A percentile compares a stretch with the other conserved stretches of the same genome.
Conservation (phyloP, 2,797 vertebrate species). For the Poeciliopsis presidionis region DNA sequence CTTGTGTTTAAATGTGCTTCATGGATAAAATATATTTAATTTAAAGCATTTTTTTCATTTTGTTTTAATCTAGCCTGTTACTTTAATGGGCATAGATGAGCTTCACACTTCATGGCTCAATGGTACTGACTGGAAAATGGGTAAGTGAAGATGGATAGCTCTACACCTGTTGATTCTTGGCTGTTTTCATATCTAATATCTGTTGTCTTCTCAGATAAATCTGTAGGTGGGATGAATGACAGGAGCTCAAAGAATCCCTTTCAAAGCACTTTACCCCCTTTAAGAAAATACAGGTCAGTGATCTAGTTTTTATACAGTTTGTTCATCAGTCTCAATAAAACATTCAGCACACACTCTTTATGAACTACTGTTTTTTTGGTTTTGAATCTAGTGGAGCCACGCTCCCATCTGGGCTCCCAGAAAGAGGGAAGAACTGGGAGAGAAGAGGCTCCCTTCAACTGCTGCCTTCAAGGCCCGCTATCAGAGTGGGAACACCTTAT, state of each 20-base stretch:
- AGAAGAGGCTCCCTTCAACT: slow-evolving; percentile 76
- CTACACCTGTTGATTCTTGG: not conserved
- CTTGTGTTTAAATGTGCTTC: not conserved
- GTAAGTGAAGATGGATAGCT: slow-evolving; percentile 54
- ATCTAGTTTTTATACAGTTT: not conserved
- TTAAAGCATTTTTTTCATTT: slow-evolving; percentile 1
- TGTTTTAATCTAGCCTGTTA: slow-evolving; percentile 60
- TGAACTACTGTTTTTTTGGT: slow-evolving; percentile 5
- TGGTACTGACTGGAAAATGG: slow-evolving; percentile 78
- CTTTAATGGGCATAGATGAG: slow-evolving; percentile 83
- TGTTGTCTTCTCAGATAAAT: slow-evolving; percentile 70
- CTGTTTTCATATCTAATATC: not conserved
- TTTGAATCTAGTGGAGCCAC: slow-evolving; percentile 55
- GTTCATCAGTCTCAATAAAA: not conserved
- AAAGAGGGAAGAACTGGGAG: slow-evolving; percentile 68
- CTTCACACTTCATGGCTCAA: slow-evolving; percentile 78
- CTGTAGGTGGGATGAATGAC: slow-evolving; percentile 59
- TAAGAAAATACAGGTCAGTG: slow-evolving; percentile 78
- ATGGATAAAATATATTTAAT: not conserved
- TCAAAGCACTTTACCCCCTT: slow-evolving; percentile 65
- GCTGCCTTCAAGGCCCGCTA: slow-evolving; percentile 66
- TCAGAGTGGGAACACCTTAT: slow-evolving; percentile 48
- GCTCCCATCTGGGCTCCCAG: slow-evolving; percentile 51
- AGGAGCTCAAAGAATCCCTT: slow-evolving; percentile 65
- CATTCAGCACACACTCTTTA: not conserved